A percentile compares a stretch with the other conserved stretches of the same genome.
Evolutionary conservation across 2,888 invertebrate species (phyloP).

Genomic region (Argynnis bischoffii): DNA sequence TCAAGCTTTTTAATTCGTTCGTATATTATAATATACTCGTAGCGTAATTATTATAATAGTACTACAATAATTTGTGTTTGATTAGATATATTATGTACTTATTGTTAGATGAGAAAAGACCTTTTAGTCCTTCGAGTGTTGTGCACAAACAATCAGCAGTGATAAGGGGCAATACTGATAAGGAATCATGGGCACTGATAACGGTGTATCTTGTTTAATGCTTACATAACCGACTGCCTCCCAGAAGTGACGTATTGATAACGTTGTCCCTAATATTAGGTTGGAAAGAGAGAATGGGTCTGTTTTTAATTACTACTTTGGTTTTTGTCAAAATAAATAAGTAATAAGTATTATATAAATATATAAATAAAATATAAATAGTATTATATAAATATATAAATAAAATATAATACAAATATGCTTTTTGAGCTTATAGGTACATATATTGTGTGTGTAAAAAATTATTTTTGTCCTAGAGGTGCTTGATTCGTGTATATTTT

Average conservation of each 20-base stretch:
- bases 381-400: too few relatives aligned
- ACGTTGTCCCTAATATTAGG: neutral
- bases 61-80: too few relatives aligned
- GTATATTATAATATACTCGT: too few relatives aligned
- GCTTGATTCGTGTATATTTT: too few relatives aligned
- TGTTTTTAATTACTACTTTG: neutral
- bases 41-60: too few relatives aligned
- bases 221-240: conserved; percentile 2
- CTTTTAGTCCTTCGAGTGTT: neutral
- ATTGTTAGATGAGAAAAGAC: neutral
- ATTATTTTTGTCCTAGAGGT: too few relatives aligned
- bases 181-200: conserved; percentile 22
- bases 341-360: neutral
- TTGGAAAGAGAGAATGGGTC: neutral
- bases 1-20: too few relatives aligned
- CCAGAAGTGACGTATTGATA: conserved; percentile 16
- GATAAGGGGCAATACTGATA: conserved; percentile 18
- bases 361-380: too few relatives aligned
- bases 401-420: too few relatives aligned
- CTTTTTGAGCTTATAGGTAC: too few relatives aligned
- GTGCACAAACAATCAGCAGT: neutral
- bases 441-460: too few relatives aligned
- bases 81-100: neutral
- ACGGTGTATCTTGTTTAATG: neutral
- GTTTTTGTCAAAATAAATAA: neutral